Conservation (phyloP, 2,797 vertebrate species). For the Garrulus glandarius region DNA sequence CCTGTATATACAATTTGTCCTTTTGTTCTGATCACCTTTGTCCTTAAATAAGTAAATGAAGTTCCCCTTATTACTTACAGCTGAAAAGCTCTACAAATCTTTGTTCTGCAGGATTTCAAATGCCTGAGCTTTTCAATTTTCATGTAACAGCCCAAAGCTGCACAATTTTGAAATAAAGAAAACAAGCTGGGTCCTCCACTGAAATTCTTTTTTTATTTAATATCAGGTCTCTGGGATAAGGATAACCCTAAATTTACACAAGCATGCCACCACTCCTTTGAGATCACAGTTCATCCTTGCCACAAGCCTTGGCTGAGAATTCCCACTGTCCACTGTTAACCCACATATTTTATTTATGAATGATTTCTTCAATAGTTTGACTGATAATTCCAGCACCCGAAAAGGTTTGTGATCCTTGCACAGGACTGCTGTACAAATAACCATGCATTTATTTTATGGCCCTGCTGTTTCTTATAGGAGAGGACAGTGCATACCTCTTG, state of each 20-base stretch:
- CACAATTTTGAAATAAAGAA: not conserved
- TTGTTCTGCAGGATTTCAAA: not conserved
- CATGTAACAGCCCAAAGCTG: not conserved
- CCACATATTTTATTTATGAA: not conserved
- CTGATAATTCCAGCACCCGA: not conserved
- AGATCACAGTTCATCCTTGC: not conserved
- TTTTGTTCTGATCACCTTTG: not conserved
- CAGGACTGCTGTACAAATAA: not conserved
- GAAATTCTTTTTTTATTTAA: not conserved
- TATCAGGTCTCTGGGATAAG: not conserved
- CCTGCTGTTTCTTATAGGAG: not conserved
- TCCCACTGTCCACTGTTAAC: rapidly evolving
- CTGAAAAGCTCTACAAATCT: not conserved
- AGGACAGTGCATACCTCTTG: not conserved
- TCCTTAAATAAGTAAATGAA: not conserved
- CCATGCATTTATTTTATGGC: not conserved
- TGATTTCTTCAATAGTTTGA: not conserved
- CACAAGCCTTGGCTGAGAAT: not conserved
- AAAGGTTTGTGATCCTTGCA: not conserved
- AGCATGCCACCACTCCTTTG: not conserved
- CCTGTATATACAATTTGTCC: not conserved
- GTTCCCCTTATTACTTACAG: not conserved
- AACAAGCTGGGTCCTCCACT: not conserved
- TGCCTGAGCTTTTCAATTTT: not conserved
- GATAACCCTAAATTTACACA: not conserved